A percentile compares a stretch with the other conserved stretches of the same genome.
Conservation (phyloP, 2,113 vertebrate genomes). For the Gymnarchus niloticus region DNA sequence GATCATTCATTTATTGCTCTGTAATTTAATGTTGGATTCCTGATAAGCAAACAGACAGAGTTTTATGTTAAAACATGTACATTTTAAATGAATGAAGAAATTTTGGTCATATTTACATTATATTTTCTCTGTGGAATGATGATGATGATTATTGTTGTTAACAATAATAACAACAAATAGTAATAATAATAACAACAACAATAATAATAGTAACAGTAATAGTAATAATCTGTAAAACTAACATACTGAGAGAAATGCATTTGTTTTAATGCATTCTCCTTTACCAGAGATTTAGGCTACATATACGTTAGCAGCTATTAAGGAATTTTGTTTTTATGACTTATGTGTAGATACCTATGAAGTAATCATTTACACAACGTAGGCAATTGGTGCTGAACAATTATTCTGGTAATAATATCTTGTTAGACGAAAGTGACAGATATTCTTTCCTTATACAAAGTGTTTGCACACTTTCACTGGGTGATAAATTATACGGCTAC, state of each 20-base stretch:
- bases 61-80: not conserved
- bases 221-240: too few species aligned
- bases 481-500: not conserved
- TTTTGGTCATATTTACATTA: too few species aligned
- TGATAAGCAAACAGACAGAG: not conserved
- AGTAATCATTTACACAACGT: not conserved
- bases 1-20: not conserved
- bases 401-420: not conserved
- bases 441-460: not conserved
- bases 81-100: not conserved
- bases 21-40: not conserved
- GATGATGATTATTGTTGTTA: not conserved
- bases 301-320: not conserved
- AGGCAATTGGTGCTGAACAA: not conserved
- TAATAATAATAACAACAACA: not conserved
- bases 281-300: not conserved
- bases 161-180: not conserved
- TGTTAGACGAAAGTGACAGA: not conserved
- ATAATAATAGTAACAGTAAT: too few species aligned
- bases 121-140: too few species aligned
- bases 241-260: not conserved
- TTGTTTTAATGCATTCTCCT: not conserved
- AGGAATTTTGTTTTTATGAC: not conserved
- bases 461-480: slow-evolving; percentile 2
- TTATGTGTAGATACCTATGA: not conserved